Evolutionary conservation across 1,140 invertebrate genomes (phyloP), one percentile per base, ranked within the genome.

Genomic region (Matsumurasca onukii): DNA sequence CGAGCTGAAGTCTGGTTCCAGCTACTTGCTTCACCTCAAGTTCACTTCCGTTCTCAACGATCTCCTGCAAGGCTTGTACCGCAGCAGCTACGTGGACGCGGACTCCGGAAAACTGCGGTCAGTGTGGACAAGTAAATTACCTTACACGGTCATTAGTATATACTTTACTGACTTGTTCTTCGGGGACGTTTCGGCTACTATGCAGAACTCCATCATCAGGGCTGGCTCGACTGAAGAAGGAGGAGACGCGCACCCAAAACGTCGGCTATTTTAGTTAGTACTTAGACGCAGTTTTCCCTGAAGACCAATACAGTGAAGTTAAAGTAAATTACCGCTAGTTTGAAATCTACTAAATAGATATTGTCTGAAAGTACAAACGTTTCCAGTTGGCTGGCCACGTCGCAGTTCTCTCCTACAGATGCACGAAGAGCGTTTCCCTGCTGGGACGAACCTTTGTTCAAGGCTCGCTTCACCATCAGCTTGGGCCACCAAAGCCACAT

Each of bases 11-110:
- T 1, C 59, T 9, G 31, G 59, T 5, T 9, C 20, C 12, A 24
- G 31, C 24, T 62, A 62, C 17, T 20, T 31, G 29, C 31, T 62
- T 27, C 17, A n/a, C 15, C 22, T 62, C 20, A 27, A 62, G 3
- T 62, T 27, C 29, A 77, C 78, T 71, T 73, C 55, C 20, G 48
- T 49, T 22, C 78, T 94, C 1, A 89, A 89, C 74, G 87, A 93
- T 73, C 84, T 89, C 71, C 78, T 94, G 31, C 86, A 90, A 72
- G 94, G 93, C 24, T 94, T 95, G 77, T 97, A 96, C 76, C 84
- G 90, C 68, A 94, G 92, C 79, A 91, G 88, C 0, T 95, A 95
- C 75, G 78, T 82, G 15, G 85, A 89, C 72, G 79, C 82, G 15
- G 77, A 78, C 24, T 81, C 81, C 20, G 82, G 86, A n/a, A 76